Percentiles rank a stretch among this genome's conserved stretches.
phyloP scores from a whole-genome alignment of 2,888 invertebrate genomes.

The Ichneumoninae sp. region DNA sequence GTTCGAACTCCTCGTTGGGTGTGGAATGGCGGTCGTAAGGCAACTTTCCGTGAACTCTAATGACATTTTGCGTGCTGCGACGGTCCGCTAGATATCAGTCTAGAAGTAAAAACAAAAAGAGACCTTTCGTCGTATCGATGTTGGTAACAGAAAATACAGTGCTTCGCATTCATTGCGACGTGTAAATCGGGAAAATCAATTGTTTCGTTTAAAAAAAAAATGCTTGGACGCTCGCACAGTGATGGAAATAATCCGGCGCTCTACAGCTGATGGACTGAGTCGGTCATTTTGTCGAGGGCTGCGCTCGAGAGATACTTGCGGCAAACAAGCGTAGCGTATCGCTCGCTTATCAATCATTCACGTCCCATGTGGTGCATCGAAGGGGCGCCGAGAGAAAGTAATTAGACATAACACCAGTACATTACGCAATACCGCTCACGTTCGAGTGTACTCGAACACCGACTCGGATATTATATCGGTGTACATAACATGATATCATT shows the following conservation, averaged over 20 bases:
- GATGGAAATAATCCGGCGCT: not conserved
- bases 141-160: not conserved
- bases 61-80: constrained; percentile 58
- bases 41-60: not conserved
- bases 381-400: constrained; percentile 36
- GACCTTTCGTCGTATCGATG: constrained; percentile 46
- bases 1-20: constrained; percentile 5
- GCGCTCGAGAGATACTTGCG: not conserved
- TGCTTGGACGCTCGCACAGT: not conserved
- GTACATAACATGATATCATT: constrained; percentile 1
- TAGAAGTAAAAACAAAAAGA: constrained; percentile 54
- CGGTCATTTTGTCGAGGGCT: constrained; percentile 32
- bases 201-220: not conserved
- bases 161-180: not conserved
- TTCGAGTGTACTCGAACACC: not conserved
- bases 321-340: not conserved
- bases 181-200: not conserved
- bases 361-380: constrained; percentile 10
- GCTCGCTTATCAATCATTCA: constrained; percentile 4
- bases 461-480: constrained; percentile 2
- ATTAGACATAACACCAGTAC: constrained; percentile 35
- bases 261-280: not conserved
- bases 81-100: constrained; percentile 36
- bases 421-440: constrained; percentile 25
- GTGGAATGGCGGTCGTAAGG: not conserved